Base-by-base conservation (phyloP, 1,140 invertebrate species). In the Diorhabda elongata region DNA sequence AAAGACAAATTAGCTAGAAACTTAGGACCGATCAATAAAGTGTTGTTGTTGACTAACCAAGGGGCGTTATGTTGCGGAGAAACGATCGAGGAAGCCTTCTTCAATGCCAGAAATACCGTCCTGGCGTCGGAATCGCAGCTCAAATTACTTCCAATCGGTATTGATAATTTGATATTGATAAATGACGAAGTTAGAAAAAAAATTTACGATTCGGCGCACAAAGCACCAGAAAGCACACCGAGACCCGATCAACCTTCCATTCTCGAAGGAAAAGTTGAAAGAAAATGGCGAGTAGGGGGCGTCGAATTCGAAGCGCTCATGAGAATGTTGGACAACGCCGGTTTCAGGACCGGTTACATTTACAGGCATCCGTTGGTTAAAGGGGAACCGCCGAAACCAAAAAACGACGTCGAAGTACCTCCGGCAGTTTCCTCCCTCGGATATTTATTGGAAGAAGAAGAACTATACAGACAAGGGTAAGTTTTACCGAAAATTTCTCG, bases 281-380 rank as follows among this genome's bases (percentile, higher is more conserved):
- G 81, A 69, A 89, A 89, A 78, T 98, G 95, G 94, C 89, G 92
- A 80, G 90, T 96, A 56, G 97, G 97, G 61, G 96, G 98, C 75
- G 87, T 98, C 68, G 96, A 99, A 82, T 99, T 98, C 82, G 98
- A 99, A 81, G 97, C 96, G 3, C 87, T 98, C 45, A 99, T 99
- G 97, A 85, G 98, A 65, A 96, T 97, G 88, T 83, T 99, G 62
- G 98, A 99, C 81, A 98, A 98, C 84, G 94, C 96, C 75, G 97
- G 97, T 69, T 98, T 95, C 84, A 90, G 96, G 74, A 99, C 97
- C 64, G 98, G 98, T 3, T 98, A 99, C 80, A 91, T 97, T 69
- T 99, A 99, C 81, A 88, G 94, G 75, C 91, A 97, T 83, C 96
- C 96, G n/a, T 84, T 97, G 70, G 86, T 98, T 67, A 95, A 96